A percentile compares a stretch with the other conserved stretches of the same genome.
phyloP scores from a whole-genome alignment of 2,888 invertebrate genomes.

The Chromoteleia sp. region DNA sequence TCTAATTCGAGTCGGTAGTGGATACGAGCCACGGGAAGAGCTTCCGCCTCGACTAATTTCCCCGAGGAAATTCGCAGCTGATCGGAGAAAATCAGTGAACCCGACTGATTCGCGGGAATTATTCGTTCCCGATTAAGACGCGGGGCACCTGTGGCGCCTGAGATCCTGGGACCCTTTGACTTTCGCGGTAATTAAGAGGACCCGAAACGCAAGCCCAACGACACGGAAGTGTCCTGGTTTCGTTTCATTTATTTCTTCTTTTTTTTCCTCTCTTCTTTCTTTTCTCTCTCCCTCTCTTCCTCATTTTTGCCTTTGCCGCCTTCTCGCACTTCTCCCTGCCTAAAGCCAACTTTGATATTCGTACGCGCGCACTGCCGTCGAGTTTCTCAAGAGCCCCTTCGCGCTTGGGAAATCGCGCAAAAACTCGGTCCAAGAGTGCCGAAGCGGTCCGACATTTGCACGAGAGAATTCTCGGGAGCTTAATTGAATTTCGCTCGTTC shows the following conservation, averaged over 20 bases:
- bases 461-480: slow-evolving; percentile 69
- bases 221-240: slow-evolving; percentile 42
- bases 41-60: slow-evolving; percentile 80
- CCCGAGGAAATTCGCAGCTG: slow-evolving; percentile 81
- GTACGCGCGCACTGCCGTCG: slow-evolving; percentile 21
- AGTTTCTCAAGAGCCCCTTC: slow-evolving; percentile 31
- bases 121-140: slow-evolving; percentile 77
- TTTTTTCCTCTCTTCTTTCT: slow-evolving; percentile 49
- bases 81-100: slow-evolving; percentile 79
- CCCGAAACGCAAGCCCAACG: slow-evolving; percentile 1
- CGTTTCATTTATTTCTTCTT: slow-evolving; percentile 4
- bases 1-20: slow-evolving; percentile 56
- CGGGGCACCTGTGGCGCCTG: slow-evolving; percentile 74
- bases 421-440: slow-evolving; percentile 43
- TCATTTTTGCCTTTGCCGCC: slow-evolving; percentile 8
- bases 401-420: slow-evolving; percentile 33
- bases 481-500: slow-evolving; percentile 81
- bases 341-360: slow-evolving; percentile 27
- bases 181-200: slow-evolving; percentile 4
- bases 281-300: slow-evolving; percentile 54
- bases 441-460: slow-evolving; percentile 37
- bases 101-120: slow-evolving; percentile 73
- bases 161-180: background rate
- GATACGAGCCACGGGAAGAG: slow-evolving; percentile 75
- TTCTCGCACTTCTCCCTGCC: background rate